Base-by-base conservation (phyloP, 92 coral and sea anemone species). In the Heliopora coerulea region DNA sequence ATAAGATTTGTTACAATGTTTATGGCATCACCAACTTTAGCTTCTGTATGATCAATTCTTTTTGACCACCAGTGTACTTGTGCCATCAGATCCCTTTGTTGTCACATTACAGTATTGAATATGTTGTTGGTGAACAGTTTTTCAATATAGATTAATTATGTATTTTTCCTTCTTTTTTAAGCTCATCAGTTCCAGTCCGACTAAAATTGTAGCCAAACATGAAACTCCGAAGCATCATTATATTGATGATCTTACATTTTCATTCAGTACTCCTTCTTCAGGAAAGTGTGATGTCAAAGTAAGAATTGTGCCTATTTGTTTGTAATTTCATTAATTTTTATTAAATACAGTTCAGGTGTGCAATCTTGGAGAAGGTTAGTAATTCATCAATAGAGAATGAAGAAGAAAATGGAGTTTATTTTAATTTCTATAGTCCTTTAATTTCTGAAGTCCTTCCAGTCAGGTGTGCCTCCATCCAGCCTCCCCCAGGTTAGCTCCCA, bases 241-340 rank as follows among this genome's bases (percentile, higher is more conserved):
- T 52, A 34, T 60, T 39, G 97, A 92, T 74, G 97, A 92, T 81
- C 79, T 92, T 74, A 85, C 84, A 41, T 89, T 92, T 68, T 56
- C 74, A 11, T 84, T 87, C 88, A 72, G 48, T 50, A 49, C 65
- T 37, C 66, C 82, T 72, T 82, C 79, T 30, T 60, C 52, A 46
- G 78, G 67, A 56, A n/a, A 65, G 12, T 87, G 91, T 25, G 68
- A 26, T 68, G 85, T 80, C 25, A 58, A 87, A 42, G 91, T 87
- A 80, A 79, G 79, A 17, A 34, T 60, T 29, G 58, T 78, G 18
- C 56, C 65, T 83, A 35, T 56, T 37, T 11, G 11, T 5, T 50
- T 50, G 58, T 5, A 5, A 23, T 23, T 56, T 56, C 23, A 15
- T 23, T 14, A 14, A 14, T 7, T 13, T 23, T 56, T 3, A 15